A percentile compares a stretch with the other conserved stretches of the same genome.
phyloP scores from a whole-genome alignment of 2,797 vertebrate genomes.

The Eulemur albifrons region DNA sequence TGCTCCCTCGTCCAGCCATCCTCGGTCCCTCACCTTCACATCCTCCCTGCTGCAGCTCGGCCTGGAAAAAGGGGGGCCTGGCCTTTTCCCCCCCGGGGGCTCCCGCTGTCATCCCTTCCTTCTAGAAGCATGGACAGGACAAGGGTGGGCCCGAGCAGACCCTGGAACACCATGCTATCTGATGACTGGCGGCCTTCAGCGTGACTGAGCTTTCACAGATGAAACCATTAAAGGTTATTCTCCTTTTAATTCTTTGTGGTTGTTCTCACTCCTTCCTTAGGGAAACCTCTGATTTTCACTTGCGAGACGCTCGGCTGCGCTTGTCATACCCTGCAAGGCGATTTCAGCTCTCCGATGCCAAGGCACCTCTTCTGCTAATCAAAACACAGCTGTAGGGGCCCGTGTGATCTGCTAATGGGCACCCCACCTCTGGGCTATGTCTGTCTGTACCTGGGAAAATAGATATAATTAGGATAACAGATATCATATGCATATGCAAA shows the following conservation, averaged over 20 bases:
- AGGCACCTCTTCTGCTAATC: slow-evolving; percentile 84
- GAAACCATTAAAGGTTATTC: slow-evolving; percentile 79
- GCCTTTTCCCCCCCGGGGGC: background rate
- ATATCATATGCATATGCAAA: slow-evolving; percentile 85
- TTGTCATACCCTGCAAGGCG: slow-evolving; percentile 85
- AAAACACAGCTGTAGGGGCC: slow-evolving; percentile 88
- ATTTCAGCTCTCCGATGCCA: slow-evolving; percentile 85
- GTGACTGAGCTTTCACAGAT: slow-evolving; percentile 51
- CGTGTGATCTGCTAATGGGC: slow-evolving; percentile 82
- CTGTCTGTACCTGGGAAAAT: slow-evolving; percentile 87
- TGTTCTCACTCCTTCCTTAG: slow-evolving; percentile 70
- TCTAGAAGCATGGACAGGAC: background rate
- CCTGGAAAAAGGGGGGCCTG: background rate
- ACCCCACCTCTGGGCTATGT: slow-evolving; percentile 77
- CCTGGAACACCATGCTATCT: background rate
- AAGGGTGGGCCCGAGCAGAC: background rate
- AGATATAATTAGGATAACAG: slow-evolving; percentile 88
- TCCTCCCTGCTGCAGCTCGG: background rate
- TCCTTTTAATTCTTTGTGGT: slow-evolving; percentile 81
- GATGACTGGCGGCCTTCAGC: slow-evolving; percentile 63
- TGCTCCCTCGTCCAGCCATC: background rate
- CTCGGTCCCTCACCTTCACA: background rate
- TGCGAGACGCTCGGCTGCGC: slow-evolving; percentile 72
- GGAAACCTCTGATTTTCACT: slow-evolving; percentile 86
- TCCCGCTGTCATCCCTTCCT: background rate